Conservation (phyloP, 2,113 vertebrate genomes). For the Indicator maculatus region DNA sequence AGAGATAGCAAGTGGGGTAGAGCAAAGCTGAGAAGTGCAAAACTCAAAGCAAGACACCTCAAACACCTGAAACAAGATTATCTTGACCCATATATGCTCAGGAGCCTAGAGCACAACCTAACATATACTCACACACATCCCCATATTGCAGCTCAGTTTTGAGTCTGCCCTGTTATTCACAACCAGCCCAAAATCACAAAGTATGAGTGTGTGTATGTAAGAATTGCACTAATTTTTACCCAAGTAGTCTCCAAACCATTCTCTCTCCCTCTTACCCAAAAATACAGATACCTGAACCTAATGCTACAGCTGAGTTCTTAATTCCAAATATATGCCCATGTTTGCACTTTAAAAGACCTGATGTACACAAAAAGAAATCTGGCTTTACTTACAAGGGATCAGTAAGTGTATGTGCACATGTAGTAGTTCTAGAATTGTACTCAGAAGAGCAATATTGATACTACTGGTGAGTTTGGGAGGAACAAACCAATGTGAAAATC, state of each 20-base stretch:
- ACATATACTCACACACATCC: rapidly evolving
- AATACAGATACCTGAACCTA: not conserved
- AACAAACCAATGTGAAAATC: not conserved
- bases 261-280: not conserved
- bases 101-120: not conserved
- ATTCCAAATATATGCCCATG: not conserved
- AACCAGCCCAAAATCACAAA: not conserved
- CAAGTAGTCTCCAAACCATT: not conserved
- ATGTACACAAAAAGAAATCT: not conserved
- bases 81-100: not conserved
- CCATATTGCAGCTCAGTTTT: not conserved
- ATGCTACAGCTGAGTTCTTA: not conserved
- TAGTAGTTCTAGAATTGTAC: not conserved
- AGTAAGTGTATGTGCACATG: not conserved
- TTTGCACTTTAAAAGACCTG: not conserved
- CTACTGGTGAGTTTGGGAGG: rapidly evolving
- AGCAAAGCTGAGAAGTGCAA: not conserved
- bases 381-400: not conserved
- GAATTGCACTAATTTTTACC: not conserved
- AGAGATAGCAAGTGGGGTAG: not conserved
- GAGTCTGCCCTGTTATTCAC: not conserved
- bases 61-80: not conserved
- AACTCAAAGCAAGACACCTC: not conserved
- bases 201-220: rapidly evolving
- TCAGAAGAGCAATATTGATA: not conserved